Evolutionary conservation across 2,888 invertebrate genomes (phyloP).

Genomic region (Pachymerium ferrugineum): DNA sequence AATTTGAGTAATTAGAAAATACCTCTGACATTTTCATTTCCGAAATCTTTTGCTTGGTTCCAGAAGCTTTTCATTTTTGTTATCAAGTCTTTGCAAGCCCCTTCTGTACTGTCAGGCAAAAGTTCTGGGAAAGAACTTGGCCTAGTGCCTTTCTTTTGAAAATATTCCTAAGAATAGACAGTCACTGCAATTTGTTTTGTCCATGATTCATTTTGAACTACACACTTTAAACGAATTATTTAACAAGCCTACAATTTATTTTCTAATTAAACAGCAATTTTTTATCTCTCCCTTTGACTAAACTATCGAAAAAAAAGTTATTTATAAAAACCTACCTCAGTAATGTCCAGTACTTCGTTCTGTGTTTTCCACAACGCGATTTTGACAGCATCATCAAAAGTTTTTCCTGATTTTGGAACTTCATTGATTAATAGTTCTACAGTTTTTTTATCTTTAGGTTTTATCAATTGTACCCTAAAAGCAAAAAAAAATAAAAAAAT

Average conservation of each 20-base stretch:
- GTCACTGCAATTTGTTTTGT: no score
- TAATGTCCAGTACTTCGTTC: background rate
- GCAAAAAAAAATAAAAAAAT: background rate
- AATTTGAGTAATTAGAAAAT: background rate
- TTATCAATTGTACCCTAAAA: background rate
- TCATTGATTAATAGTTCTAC: background rate
- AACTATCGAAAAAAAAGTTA: background rate
- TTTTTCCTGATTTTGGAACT: background rate
- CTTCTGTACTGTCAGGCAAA: background rate
- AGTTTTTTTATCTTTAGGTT: no score
- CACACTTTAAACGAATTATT: no score
- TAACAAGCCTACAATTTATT: no score
- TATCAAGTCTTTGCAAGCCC: background rate
- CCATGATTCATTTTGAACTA: no score
- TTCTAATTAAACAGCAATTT: no score
- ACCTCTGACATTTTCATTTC: background rate
- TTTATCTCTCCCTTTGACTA: no score
- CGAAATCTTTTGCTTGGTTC: background rate
- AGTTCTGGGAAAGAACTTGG: background rate
- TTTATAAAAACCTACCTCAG: background rate
- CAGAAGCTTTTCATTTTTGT: background rate
- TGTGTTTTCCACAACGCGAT: background rate
- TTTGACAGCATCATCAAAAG: background rate
- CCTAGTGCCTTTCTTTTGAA: background rate
- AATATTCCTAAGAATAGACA: conserved; percentile 8